Conservation (phyloP, 2,797 vertebrate species). For the Lagorchestes hirsutus region DNA sequence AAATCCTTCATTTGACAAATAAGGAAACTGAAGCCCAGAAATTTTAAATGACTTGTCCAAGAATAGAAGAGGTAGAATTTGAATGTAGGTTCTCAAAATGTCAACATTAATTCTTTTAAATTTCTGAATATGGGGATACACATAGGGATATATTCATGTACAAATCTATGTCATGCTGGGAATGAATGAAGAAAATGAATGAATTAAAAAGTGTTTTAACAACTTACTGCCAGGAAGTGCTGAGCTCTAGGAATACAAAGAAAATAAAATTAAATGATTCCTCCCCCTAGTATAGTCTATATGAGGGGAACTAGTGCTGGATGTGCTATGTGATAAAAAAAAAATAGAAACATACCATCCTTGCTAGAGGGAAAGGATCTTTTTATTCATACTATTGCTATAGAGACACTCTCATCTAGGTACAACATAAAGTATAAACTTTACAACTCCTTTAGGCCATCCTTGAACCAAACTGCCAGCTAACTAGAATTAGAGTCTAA, state of each 20-base stretch:
- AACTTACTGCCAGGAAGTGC: not conserved
- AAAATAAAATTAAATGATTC: not conserved
- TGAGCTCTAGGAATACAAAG: not conserved
- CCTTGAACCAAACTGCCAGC: not conserved
- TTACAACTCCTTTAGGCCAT: not conserved
- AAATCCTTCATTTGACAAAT: not conserved
- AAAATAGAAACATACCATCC: constrained; percentile 55
- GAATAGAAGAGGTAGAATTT: not conserved
- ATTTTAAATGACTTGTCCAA: not conserved
- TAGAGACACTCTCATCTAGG: constrained; percentile 57
- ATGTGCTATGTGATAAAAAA: constrained; percentile 55
- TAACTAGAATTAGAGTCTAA: not conserved
- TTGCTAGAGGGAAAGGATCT: constrained; percentile 33
- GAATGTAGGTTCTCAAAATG: constrained; percentile 17
- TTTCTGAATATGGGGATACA: constrained; percentile 32
- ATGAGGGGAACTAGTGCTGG: not conserved
- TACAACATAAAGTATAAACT: constrained; percentile 36
- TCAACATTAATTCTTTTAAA: constrained; percentile 60
- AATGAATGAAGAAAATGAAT: constrained; percentile 32
- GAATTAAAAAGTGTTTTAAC: not conserved
- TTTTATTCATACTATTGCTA: constrained; percentile 10
- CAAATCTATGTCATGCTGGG: constrained; percentile 58
- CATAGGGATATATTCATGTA: too few species aligned
- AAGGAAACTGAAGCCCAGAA: not conserved
- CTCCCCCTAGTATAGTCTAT: not conserved